Conservation (phyloP, 2,113 vertebrate genomes). For the Heterochromis multidens region DNA sequence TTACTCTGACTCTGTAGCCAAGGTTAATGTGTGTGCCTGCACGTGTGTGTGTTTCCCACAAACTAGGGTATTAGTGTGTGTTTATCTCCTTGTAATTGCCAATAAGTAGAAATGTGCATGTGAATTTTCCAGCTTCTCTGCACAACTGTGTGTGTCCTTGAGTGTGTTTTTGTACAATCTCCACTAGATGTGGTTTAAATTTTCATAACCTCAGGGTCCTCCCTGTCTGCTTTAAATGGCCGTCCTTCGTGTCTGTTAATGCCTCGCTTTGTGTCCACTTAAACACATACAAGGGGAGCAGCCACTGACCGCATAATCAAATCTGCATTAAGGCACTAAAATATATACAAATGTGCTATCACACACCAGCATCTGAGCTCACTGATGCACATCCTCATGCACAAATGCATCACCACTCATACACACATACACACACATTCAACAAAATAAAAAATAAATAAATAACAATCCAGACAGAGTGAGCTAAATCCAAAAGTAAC, state of each 20-base stretch:
- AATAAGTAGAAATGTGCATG: neutral
- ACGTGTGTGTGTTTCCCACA: neutral
- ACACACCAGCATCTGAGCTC: neutral
- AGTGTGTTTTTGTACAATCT: neutral
- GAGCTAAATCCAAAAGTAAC: constrained; percentile 41
- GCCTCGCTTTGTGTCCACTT: neutral
- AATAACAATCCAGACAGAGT: constrained; percentile 34
- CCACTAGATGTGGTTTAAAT: neutral
- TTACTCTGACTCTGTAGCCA: neutral
- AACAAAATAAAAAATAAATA: constrained; percentile 20
- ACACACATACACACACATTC: neutral
- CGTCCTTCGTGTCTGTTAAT: neutral
- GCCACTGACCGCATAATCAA: neutral
- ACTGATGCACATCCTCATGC: neutral
- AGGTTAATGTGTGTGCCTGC: neutral
- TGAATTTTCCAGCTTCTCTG: neutral
- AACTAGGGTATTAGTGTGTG: neutral
- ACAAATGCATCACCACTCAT: neutral
- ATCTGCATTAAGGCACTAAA: constrained; percentile 5
- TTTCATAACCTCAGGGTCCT: neutral
- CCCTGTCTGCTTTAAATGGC: neutral
- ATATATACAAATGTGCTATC: neutral
- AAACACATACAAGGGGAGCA: neutral
- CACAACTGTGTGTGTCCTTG: neutral
- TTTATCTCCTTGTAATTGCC: constrained; percentile 14